A percentile compares a stretch with the other conserved stretches of the same genome.
These are phyloP conservation scores for Peribatodes rhomboidaria DNA, from an alignment of 2,888 invertebrate species.

Conservation along the genomic window DNA sequence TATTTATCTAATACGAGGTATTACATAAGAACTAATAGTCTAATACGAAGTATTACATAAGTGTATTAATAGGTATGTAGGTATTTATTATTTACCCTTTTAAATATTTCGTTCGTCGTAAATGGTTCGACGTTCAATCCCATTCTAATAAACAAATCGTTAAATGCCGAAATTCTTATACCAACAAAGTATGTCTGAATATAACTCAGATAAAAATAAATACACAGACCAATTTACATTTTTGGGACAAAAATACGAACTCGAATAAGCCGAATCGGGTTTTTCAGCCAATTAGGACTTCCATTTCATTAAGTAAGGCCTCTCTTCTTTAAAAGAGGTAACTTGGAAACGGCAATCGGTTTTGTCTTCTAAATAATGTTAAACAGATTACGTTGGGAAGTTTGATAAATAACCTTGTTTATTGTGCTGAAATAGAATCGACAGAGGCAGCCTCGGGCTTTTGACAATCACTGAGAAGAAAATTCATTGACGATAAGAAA, in stretches of 20 bases:
- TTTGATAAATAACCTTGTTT: constrained; percentile 13
- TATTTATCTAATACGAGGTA: too few species aligned
- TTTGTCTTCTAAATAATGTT: constrained; percentile 34
- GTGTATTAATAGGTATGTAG: too few species aligned
- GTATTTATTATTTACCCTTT: too few species aligned
- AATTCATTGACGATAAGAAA: background rate
- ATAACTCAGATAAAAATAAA: background rate
- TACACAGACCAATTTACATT: background rate
- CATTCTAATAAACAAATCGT: background rate
- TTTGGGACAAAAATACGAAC: constrained; percentile 16
- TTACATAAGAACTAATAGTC: too few species aligned
- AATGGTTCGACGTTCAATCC: background rate
- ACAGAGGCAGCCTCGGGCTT: background rate
- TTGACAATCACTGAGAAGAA: background rate
- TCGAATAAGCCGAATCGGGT: constrained; percentile 19
- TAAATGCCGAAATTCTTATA: background rate
- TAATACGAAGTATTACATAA: too few species aligned
- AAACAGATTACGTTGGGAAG: constrained; percentile 19
- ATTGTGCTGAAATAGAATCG: background rate
- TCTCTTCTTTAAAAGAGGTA: constrained; percentile 29
- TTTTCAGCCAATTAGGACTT: constrained; percentile 27
- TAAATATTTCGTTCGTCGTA: too few species aligned
- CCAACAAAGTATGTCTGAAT: background rate
- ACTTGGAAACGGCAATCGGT: constrained; percentile 31
- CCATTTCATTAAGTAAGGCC: constrained; percentile 26